Percentiles rank a stretch among this genome's conserved stretches.
Evolutionary conservation across 2,797 vertebrate species (phyloP).

Genomic region (Phrynocephalus vlangalii): DNA sequence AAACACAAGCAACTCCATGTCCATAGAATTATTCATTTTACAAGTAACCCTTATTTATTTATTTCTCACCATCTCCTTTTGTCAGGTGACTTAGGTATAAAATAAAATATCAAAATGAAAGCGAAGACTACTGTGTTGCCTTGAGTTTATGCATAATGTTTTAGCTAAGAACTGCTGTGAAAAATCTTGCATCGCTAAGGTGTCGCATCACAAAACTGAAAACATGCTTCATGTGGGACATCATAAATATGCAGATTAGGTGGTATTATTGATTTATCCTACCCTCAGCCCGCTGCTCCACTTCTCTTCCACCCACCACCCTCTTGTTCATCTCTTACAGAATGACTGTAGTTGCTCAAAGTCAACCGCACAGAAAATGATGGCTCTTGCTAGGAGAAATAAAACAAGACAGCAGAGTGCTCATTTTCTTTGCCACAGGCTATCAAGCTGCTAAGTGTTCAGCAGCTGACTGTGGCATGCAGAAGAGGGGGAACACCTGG

Average conservation of each 20-base stretch:
- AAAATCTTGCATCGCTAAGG: conserved; percentile 27
- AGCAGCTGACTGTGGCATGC: conserved; percentile 27
- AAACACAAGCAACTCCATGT: neutral
- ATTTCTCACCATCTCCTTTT: too few species aligned
- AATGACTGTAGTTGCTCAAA: conserved; percentile 28
- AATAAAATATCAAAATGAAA: conserved; percentile 44
- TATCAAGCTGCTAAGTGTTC: neutral
- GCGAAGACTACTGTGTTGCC: neutral
- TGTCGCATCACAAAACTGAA: conserved; percentile 43
- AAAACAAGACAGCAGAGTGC: neutral
- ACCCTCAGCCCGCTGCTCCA: too few species aligned
- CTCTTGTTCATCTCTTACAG: conserved; percentile 6
- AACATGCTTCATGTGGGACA: neutral
- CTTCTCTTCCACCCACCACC: conserved; percentile 5
- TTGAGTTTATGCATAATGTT: conserved; percentile 39
- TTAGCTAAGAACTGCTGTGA: conserved; percentile 17
- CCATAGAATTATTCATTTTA: neutral
- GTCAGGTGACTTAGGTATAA: conserved; percentile 44
- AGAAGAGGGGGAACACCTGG: conserved; percentile 25
- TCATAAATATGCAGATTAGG: conserved; percentile 36
- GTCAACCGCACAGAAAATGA: neutral
- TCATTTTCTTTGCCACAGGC: conserved; percentile 22
- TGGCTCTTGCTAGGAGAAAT: conserved; percentile 8
- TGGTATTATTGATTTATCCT: neutral
- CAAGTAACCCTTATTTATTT: neutral